Percentiles rank a stretch among this genome's conserved stretches.
Evolutionary conservation across 2,113 vertebrate genomes (phyloP).

Genomic region (Strix aluco): DNA sequence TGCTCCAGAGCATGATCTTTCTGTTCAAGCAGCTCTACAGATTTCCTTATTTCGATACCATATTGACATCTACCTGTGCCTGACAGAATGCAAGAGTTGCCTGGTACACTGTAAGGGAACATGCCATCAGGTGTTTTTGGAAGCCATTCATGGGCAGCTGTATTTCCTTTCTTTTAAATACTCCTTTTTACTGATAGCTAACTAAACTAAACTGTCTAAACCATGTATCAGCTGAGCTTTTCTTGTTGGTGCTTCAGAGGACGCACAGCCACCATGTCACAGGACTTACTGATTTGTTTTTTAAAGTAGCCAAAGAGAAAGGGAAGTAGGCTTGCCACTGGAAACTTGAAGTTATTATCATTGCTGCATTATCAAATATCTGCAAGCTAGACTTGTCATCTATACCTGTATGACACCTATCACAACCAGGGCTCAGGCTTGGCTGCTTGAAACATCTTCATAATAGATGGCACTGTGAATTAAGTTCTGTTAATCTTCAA

Average conservation of each 20-base stretch:
- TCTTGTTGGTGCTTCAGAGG: neutral
- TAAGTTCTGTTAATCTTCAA: neutral
- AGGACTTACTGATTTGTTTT: neutral
- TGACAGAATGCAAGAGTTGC: neutral
- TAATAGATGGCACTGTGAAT: neutral
- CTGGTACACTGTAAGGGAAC: neutral
- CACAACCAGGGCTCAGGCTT: neutral
- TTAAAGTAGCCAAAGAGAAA: neutral
- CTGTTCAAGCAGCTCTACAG: neutral
- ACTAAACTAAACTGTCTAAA: neutral
- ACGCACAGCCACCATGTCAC: rapidly evolving
- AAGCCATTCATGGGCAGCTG: neutral
- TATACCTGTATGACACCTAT: neutral
- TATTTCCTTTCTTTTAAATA: neutral
- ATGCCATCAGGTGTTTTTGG: neutral
- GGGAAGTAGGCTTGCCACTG: neutral
- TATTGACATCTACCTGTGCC: neutral
- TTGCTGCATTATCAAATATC: neutral
- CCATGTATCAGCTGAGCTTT: neutral
- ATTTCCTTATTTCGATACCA: neutral
- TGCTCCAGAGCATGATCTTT: neutral
- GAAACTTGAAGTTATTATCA: neutral
- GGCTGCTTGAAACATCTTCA: neutral
- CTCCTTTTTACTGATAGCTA: neutral
- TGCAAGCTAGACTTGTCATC: neutral